These are phyloP conservation scores for Ctena decussata DNA, from an alignment of 2,888 invertebrate species.

Conservation along the genomic window DNA sequence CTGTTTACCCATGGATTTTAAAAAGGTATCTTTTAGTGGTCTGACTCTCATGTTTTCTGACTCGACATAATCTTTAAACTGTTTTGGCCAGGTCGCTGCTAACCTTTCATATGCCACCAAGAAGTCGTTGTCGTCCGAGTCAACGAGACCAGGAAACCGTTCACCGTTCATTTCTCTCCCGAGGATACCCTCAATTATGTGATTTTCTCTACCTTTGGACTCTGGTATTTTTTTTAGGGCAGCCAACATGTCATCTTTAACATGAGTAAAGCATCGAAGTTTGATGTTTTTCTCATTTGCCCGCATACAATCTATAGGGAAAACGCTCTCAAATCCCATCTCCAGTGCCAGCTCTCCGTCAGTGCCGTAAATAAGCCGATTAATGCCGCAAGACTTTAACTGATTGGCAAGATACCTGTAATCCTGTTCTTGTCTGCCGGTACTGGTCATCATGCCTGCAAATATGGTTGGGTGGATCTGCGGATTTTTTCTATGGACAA, in stretches of 20 bases:
- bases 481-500: conserved; percentile 29
- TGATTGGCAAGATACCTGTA: conserved; percentile 41
- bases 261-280: not conserved
- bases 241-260: not conserved
- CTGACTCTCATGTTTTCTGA: not conserved
- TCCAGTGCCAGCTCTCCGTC: conserved; percentile 37
- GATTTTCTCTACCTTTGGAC: not conserved
- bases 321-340: conserved; percentile 21
- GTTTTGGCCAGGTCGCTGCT: not conserved
- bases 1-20: not conserved
- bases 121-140: not conserved
- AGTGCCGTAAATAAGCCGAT: conserved; percentile 34
- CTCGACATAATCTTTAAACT: not conserved
- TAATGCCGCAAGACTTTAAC: conserved; percentile 34
- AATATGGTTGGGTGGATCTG: conserved; percentile 39
- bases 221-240: not conserved
- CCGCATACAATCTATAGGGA: conserved; percentile 28
- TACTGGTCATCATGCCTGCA: conserved; percentile 44
- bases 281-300: conserved; percentile 12
- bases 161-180: not conserved
- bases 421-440: conserved; percentile 34
- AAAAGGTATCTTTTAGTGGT: not conserved
- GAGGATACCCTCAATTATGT: not conserved
- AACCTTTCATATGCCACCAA: not conserved
- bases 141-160: not conserved